Conservation (phyloP, 2,888 invertebrate genomes). For the Eremobia ochroleuca region DNA sequence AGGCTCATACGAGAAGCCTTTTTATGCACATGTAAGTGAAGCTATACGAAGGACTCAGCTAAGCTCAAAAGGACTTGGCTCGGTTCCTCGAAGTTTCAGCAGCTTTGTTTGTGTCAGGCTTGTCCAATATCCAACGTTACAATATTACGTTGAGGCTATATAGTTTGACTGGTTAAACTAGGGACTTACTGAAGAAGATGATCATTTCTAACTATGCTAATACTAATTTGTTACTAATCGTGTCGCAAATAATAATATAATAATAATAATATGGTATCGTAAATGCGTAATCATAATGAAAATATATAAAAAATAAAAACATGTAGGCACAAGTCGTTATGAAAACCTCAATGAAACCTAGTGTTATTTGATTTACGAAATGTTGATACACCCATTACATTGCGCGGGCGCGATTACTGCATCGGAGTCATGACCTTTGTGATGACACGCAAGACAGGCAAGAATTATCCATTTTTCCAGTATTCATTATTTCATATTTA, state of each 20-base stretch:
- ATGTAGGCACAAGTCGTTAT: background rate
- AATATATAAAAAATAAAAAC: background rate
- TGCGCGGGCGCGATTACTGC: background rate
- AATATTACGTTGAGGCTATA: background rate
- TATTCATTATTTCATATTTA: background rate
- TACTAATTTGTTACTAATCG: too few species aligned
- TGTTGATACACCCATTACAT: background rate
- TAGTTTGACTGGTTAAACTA: background rate
- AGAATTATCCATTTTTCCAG: background rate
- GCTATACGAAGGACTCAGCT: constrained; percentile 20
- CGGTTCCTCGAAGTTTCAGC: background rate
- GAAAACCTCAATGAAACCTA: background rate
- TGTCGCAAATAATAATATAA: too few species aligned
- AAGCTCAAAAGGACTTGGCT: constrained; percentile 33
- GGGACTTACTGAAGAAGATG: background rate
- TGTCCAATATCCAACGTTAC: constrained; percentile 29
- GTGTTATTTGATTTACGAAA: background rate
- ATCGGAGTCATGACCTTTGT: background rate
- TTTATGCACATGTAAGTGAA: constrained; percentile 12
- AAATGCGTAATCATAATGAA: too few species aligned
- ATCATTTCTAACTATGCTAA: background rate
- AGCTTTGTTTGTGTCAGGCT: constrained; percentile 31
- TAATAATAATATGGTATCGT: too few species aligned
- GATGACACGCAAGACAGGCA: background rate
- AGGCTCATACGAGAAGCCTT: constrained; percentile 1